Evolutionary conservation across 2,888 invertebrate genomes (phyloP), one percentile per base, ranked within the genome.

Genomic region (Dysmachus trigonus): DNA sequence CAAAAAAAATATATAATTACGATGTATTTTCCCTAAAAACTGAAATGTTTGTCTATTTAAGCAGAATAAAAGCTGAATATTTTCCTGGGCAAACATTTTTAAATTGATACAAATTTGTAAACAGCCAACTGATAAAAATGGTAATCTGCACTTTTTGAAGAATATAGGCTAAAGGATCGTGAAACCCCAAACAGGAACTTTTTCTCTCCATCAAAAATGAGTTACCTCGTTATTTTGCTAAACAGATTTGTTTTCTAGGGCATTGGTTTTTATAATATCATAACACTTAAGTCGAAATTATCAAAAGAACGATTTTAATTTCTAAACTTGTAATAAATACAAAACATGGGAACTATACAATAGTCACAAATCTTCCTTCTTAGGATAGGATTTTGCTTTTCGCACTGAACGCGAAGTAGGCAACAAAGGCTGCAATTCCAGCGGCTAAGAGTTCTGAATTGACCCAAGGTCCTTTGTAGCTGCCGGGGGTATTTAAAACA

Each of bases 361-460:
- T 82, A 82, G 33, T 73, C 30, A 15, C n/a, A 30, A 41, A 72
- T 6, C 3, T 62, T 15, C 89, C 27, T 62, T 13, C 89, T 93
- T 95, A 96, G 71, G 95, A 94, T 90, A 96, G 92, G 87, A 98
- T 94, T 91, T 96, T 96, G 90, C 95, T 95, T 92, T 96, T 97
- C 89, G 96, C 95, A 86, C 95, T 95, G 89, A 97, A 95, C 0
- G 98, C 98, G 86, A 96, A 94, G 92, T 98, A 98, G 74, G 97
- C 97, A 10, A 98, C 95, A 18, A 96, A 91, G 87, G 96, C 93
- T 1, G 97, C 96, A 1, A 96, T 92, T 15, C 95, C 93, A 5
- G 96, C 96, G 8, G 98, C 98, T 81, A 98, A 93, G 53, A 98
- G 94, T 93, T 98, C 98, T 0, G 98, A 97, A 92, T 98, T 98